Conservation (phyloP, 2,797 vertebrate genomes). For the Dallia pectoralis region DNA sequence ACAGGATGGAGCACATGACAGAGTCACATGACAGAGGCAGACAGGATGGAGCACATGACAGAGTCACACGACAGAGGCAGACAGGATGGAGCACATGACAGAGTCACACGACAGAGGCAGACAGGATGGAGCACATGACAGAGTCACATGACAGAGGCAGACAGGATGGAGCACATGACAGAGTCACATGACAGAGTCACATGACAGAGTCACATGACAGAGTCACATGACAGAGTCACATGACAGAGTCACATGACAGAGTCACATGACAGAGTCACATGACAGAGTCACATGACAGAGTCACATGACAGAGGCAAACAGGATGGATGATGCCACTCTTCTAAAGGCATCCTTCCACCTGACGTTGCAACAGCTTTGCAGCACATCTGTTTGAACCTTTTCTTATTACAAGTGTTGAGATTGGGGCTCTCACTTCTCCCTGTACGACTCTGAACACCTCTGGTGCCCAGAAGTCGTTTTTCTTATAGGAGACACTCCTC, state of each 20-base stretch:
- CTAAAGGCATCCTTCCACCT: constrained; percentile 56
- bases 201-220: constrained; percentile 12
- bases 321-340: constrained; percentile 54
- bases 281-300: constrained; percentile 6
- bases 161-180: too few relatives aligned
- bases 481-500: constrained; percentile 30
- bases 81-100: too few relatives aligned
- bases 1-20: too few relatives aligned
- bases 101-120: constrained; percentile 20
- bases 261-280: constrained; percentile 20
- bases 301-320: constrained; percentile 30
- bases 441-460: constrained; percentile 26
- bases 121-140: too few relatives aligned
- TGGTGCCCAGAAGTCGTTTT: constrained; percentile 42
- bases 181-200: constrained; percentile 16
- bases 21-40: constrained; percentile 20
- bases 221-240: constrained; percentile 11
- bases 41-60: too few relatives aligned
- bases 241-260: constrained; percentile 19
- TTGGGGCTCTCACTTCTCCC: constrained; percentile 54
- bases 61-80: constrained; percentile 20
- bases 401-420: constrained; percentile 62
- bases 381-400: constrained; percentile 71
- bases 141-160: constrained; percentile 20
- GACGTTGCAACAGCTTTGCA: constrained; percentile 52